A percentile compares a stretch with the other conserved stretches of the same genome.
These are phyloP conservation scores for Blastobasis lacticolella DNA, from an alignment of 2,888 invertebrate genomes.

Conservation along the genomic window DNA sequence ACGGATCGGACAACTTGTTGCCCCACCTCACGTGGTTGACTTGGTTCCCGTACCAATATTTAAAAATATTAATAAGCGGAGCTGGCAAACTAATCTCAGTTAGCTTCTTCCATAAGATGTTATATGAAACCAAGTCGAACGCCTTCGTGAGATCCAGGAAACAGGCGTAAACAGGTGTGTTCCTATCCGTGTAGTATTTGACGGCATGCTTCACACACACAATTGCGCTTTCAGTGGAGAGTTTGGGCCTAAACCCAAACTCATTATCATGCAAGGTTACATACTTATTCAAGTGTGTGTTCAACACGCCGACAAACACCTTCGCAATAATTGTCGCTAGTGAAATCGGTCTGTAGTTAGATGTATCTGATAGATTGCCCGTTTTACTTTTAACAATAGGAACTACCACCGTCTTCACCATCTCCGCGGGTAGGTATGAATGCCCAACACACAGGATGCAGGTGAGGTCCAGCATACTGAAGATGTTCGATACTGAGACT, in stretches of 20 bases:
- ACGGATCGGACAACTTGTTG: conserved; percentile 6
- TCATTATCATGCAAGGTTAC: not conserved
- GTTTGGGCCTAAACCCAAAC: not conserved
- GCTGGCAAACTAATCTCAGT: not conserved
- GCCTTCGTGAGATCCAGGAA: not conserved
- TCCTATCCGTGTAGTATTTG: not conserved
- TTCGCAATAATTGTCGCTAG: conserved; percentile 4
- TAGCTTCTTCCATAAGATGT: conserved; percentile 8
- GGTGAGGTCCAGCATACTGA: not conserved
- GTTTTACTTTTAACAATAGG: conserved; percentile 11
- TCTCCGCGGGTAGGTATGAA: not conserved
- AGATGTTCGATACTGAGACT: not conserved
- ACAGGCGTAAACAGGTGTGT: not conserved
- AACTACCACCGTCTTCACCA: conserved; percentile 9
- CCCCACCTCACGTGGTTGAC: conserved; percentile 13
- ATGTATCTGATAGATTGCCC: not conserved
- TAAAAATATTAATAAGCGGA: not conserved
- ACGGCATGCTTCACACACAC: not conserved
- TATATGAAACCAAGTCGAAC: not conserved
- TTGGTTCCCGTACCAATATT: conserved; percentile 12
- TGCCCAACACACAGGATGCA: not conserved
- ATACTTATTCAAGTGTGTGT: not conserved
- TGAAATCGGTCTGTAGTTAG: conserved; percentile 7
- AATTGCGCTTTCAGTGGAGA: conserved; percentile 1
- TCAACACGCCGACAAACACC: conserved; percentile 4